Base-by-base conservation (phyloP, 2,888 invertebrate genomes). In the Drosophila putrida region DNA sequence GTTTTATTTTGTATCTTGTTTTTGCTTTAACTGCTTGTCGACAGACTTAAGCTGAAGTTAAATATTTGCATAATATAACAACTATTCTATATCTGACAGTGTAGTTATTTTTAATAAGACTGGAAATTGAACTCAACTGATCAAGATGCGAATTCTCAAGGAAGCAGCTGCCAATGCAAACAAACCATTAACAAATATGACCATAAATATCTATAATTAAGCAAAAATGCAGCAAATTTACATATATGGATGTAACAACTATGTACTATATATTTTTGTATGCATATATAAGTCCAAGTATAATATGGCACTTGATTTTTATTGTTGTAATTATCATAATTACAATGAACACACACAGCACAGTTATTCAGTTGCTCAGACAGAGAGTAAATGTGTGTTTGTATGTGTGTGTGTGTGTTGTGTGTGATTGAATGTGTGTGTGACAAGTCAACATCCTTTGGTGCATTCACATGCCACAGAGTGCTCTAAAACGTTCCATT, bases 371-470 rank as follows among this genome's bases (percentile, higher is more conserved):
- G 39, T 4, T 28, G 6, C 41, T 11, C 28, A 15, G 39, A 3
- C 13, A 38, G 36, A 49, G 33, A 54, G 31, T 41, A 28, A 46
- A 20, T 54, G 6, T 46, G 46, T 47, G 33, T 36, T 33, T 31
- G 25, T 53, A 20, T 50, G 47, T 60, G 64, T 67, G 62, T 47
- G 13, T 44, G n/a, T 53, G 33, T 50, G 31, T 50, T 49, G 4
- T 46, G 41, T 51, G 36, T 35, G 35, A n/a, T n/a, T 39, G 25
- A 54, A 13, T 54, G 55, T 63, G 60, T 67, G 64, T 69, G 64
- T 70, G 71, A 74, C 72, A 78, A 88, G 90, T 90, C 90, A 90
- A 90, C 90, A 90, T 90, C 90, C 90, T 90, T 84, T 78, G 84
- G 86, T 82, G 86, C 88, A 89, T 89, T 90, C 89, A 88, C 87